Evolutionary conservation across 2,113 vertebrate species (phyloP).

Genomic region (Notechis scutatus): DNA sequence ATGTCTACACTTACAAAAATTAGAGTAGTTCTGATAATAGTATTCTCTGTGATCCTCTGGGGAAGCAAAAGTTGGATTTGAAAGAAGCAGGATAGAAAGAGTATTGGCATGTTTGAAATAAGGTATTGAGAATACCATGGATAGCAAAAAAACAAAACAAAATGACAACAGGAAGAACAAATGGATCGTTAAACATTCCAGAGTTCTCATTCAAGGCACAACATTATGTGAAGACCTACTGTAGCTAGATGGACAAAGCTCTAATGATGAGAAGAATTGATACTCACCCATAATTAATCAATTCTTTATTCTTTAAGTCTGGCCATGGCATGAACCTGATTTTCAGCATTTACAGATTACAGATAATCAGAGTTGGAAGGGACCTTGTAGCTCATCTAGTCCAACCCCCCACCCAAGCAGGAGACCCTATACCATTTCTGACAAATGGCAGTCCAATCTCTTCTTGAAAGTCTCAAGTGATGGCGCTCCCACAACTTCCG

Average conservation of each 20-base stretch:
- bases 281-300: background rate
- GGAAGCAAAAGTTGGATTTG: background rate
- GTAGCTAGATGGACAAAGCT: background rate
- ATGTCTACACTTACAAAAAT: background rate
- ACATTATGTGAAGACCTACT: background rate
- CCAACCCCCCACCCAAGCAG: too few species aligned
- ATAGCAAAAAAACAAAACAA: background rate
- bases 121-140: background rate
- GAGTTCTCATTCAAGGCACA: background rate
- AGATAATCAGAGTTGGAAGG: too few species aligned
- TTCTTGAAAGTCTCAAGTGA: too few species aligned
- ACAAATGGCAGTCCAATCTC: too few species aligned
- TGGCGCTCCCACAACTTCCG: too few species aligned
- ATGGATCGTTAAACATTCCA: background rate
- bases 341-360: too few species aligned
- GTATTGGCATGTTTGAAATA: background rate
- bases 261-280: background rate
- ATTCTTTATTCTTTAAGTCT: background rate
- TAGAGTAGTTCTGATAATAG: background rate
- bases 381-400: too few species aligned
- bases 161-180: background rate
- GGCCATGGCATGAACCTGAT: background rate
- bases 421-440: too few species aligned
- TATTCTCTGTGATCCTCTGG: background rate
- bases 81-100: background rate